Conservation (phyloP, 2,888 invertebrate genomes). For the Neoitamus cyanurus region DNA sequence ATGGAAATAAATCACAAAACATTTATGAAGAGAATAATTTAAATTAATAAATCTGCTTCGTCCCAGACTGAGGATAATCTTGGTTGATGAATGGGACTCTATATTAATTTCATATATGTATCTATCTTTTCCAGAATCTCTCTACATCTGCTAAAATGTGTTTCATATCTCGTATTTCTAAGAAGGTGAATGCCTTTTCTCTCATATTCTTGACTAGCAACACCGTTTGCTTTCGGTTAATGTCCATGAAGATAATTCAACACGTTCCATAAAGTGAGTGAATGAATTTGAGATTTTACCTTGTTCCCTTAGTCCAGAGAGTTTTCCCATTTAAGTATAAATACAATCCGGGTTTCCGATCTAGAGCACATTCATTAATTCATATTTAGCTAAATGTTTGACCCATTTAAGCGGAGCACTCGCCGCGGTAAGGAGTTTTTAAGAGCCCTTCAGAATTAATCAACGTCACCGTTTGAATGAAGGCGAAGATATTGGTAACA, state of each 20-base stretch:
- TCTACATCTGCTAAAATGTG: too few relatives aligned
- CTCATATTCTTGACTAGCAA: not conserved
- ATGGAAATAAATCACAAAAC: too few relatives aligned
- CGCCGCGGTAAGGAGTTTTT: not conserved
- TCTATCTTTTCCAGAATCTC: too few relatives aligned
- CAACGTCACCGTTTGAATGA: conserved; percentile 17
- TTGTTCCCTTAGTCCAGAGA: not conserved
- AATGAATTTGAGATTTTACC: not conserved
- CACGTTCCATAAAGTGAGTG: not conserved
- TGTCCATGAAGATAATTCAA: too few relatives aligned
- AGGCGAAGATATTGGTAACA: conserved; percentile 4
- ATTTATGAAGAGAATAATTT: too few relatives aligned
- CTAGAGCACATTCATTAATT: not conserved
- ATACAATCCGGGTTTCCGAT: not conserved
- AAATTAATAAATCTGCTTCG: too few relatives aligned
- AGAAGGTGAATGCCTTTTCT: too few relatives aligned
- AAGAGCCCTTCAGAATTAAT: conserved; percentile 4
- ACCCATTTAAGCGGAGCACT: not conserved
- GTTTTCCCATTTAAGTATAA: not conserved
- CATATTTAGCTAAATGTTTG: not conserved
- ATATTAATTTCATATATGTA: too few relatives aligned
- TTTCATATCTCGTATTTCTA: too few relatives aligned
- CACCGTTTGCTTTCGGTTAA: too few relatives aligned
- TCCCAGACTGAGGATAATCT: too few relatives aligned
- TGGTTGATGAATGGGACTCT: too few relatives aligned